phyloP scores from a whole-genome alignment of 2,797 vertebrate genomes.

The Neosalanx taihuensis region DNA sequence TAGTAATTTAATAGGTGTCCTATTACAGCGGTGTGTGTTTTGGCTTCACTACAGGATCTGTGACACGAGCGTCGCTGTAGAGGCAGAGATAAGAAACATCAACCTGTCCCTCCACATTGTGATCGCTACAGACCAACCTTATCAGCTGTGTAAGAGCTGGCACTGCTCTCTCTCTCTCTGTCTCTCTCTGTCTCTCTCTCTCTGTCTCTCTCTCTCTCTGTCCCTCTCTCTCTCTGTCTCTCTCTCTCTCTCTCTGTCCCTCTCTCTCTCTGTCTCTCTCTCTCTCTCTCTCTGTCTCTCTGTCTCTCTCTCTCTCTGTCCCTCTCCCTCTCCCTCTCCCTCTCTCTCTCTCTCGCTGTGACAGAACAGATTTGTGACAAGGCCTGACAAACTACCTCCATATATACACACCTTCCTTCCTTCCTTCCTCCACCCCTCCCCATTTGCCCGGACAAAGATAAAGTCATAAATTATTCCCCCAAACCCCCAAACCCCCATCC shows the following conservation, averaged over 20 bases:
- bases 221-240: too few species aligned
- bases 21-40: not conserved
- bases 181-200: not conserved
- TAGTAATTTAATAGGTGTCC: too few species aligned
- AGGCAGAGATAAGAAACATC: not conserved
- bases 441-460: not conserved
- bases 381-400: conserved; percentile 27
- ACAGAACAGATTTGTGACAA: conserved; percentile 18
- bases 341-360: conserved; percentile 5
- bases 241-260: too few species aligned
- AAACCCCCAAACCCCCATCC: too few species aligned
- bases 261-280: too few species aligned
- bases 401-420: not conserved
- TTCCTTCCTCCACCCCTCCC: not conserved
- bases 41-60: not conserved
- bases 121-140: conserved; percentile 8
- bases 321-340: too few species aligned
- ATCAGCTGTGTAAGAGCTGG: conserved; percentile 1
- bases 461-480: conserved; percentile 23
- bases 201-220: not conserved
- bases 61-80: not conserved
- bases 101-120: conserved; percentile 1
- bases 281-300: too few species aligned
- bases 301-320: too few species aligned
- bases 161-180: not conserved